These are phyloP conservation scores for Euphydryas editha DNA, from an alignment of 2,888 invertebrate species.

Conservation along the genomic window DNA sequence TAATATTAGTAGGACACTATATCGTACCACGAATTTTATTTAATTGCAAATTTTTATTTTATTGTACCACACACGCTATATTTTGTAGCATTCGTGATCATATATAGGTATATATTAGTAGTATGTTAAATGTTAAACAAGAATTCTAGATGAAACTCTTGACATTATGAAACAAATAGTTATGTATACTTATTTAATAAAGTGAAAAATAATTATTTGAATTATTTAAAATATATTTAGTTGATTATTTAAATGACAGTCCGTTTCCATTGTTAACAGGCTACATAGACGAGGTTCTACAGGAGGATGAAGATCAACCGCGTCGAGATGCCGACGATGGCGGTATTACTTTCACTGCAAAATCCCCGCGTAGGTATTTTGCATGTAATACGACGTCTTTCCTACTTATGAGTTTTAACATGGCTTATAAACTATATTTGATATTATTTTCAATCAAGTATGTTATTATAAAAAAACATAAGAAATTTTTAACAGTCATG, in stretches of 20 bases:
- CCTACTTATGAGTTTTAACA: slow-evolving; percentile 70
- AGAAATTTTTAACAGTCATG: slow-evolving; percentile 17
- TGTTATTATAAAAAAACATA: too few species aligned
- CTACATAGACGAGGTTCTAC: slow-evolving; percentile 93
- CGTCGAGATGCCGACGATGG: slow-evolving; percentile 88
- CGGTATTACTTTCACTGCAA: slow-evolving; percentile 95
- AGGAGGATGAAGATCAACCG: slow-evolving; percentile 83
- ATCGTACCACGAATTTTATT: background rate
- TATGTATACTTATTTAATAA: background rate
- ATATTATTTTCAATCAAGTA: background rate
- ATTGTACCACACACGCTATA: slow-evolving; percentile 16
- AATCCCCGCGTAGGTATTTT: slow-evolving; percentile 92
- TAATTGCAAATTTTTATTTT: slow-evolving; percentile 4
- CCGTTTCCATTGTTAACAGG: slow-evolving; percentile 77
- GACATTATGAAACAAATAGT: background rate
- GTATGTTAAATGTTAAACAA: background rate
- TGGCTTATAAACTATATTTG: background rate
- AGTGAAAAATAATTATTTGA: background rate
- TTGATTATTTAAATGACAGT: background rate
- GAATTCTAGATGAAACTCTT: background rate
- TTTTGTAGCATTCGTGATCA: slow-evolving; percentile 22
- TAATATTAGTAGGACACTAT: background rate
- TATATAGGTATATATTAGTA: too few species aligned
- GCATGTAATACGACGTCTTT: slow-evolving; percentile 67
- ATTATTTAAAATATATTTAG: background rate